Evolutionary conservation across 2,113 vertebrate species (phyloP).

Genomic region (Saccopteryx leptura): DNA sequence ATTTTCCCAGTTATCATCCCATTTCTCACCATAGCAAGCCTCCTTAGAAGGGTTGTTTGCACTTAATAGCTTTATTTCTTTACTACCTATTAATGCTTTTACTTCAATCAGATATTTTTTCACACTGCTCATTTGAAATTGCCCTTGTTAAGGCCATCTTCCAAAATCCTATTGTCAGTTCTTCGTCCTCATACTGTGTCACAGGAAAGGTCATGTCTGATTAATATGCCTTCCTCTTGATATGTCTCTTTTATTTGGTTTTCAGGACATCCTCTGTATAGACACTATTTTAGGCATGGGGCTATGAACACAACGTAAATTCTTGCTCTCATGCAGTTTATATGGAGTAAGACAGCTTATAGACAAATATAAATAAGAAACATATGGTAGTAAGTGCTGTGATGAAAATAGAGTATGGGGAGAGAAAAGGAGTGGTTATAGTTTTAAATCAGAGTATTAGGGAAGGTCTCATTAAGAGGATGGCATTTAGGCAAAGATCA

Average conservation of each 20-base stretch:
- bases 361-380: background rate
- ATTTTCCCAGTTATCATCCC: background rate
- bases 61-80: background rate
- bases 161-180: background rate
- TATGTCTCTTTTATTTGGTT: background rate
- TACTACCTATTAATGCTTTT: background rate
- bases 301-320: background rate
- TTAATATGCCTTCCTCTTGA: background rate
- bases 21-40: background rate
- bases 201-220: too few relatives aligned
- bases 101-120: background rate
- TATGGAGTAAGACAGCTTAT: background rate
- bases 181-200: background rate
- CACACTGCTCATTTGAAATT: background rate
- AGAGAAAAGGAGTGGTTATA: background rate
- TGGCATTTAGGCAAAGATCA: background rate
- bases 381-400: background rate
- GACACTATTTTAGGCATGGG: background rate
- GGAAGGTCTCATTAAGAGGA: background rate
- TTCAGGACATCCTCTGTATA: background rate
- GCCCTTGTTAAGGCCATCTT: constrained; percentile 3
- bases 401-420: background rate
- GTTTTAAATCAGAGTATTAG: background rate
- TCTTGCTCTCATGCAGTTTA: background rate
- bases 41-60: background rate